Conservation (phyloP, 2,797 vertebrate species). For the Xyrichtys novacula region DNA sequence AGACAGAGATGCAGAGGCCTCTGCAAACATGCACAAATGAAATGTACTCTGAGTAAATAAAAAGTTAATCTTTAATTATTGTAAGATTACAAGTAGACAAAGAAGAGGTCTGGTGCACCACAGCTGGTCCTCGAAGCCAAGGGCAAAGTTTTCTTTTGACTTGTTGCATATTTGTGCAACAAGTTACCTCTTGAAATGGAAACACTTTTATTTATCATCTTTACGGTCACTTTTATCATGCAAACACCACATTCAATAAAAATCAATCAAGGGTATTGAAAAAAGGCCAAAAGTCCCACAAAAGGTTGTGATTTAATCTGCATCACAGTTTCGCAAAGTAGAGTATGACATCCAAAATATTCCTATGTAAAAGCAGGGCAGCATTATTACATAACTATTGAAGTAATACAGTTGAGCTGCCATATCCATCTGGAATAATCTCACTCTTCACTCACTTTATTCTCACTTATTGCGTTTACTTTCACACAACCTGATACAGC, state of each 20-base stretch:
- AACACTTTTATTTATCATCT: constrained; percentile 27
- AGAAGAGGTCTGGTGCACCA: constrained; percentile 13
- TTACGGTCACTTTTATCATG: constrained; percentile 47
- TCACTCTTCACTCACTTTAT: not conserved
- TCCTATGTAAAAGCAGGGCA: not conserved
- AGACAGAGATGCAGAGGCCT: constrained; percentile 23
- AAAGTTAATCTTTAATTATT: constrained; percentile 10
- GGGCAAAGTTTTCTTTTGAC: constrained; percentile 39
- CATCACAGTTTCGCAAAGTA: constrained; percentile 1
- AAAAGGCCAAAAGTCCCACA: not conserved
- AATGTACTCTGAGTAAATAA: constrained; percentile 16
- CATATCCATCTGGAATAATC: not conserved
- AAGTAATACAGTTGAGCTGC: too few relatives aligned
- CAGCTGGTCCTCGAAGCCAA: constrained; percentile 58
- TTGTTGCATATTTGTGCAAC: constrained; percentile 23
- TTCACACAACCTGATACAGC: too few relatives aligned
- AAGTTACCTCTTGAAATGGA: constrained; percentile 36
- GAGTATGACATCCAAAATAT: not conserved
- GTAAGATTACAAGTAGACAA: not conserved
- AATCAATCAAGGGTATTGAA: not conserved
- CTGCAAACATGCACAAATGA: constrained; percentile 29
- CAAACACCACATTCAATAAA: constrained; percentile 7
- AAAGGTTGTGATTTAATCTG: not conserved
- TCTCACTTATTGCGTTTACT: too few relatives aligned
- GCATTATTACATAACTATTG: not conserved